Conservation (phyloP, 2,888 invertebrate species). For the Horisme vitalbata region DNA sequence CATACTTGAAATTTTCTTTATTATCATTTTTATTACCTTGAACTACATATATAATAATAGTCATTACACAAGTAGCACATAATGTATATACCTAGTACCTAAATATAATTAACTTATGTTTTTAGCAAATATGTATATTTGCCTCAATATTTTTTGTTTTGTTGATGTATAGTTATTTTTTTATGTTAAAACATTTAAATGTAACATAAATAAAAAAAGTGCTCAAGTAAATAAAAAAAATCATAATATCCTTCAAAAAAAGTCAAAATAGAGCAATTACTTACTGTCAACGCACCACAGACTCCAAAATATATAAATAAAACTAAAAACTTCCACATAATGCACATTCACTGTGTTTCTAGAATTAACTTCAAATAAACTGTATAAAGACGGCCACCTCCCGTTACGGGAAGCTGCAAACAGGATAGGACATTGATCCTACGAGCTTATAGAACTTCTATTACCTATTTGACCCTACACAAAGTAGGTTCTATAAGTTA, state of each 20-base stretch:
- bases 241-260: too few species aligned
- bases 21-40: too few species aligned
- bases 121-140: too few species aligned
- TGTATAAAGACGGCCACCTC: slow-evolving; percentile 35
- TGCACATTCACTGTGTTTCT: background rate
- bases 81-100: too few species aligned
- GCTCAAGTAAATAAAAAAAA: background rate
- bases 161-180: too few species aligned
- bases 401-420: slow-evolving; percentile 48
- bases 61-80: too few species aligned
- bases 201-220: background rate
- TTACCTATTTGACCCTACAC: slow-evolving; percentile 19
- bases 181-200: too few species aligned
- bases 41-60: too few species aligned
- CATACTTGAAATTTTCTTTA: too few species aligned
- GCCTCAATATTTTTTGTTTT: too few species aligned
- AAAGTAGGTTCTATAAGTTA: slow-evolving; percentile 22
- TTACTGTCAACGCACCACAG: slow-evolving; percentile 31
- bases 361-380: slow-evolving; percentile 2
- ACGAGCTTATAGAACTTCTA: slow-evolving; percentile 24
- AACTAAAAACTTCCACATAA: slow-evolving; percentile 36
- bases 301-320: slow-evolving; percentile 29
- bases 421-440: slow-evolving; percentile 63
- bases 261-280: slow-evolving; percentile 13
- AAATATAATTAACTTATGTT: too few species aligned